Evolutionary conservation across 2,797 vertebrate species (phyloP).

Genomic region (Galago senegalensis): DNA sequence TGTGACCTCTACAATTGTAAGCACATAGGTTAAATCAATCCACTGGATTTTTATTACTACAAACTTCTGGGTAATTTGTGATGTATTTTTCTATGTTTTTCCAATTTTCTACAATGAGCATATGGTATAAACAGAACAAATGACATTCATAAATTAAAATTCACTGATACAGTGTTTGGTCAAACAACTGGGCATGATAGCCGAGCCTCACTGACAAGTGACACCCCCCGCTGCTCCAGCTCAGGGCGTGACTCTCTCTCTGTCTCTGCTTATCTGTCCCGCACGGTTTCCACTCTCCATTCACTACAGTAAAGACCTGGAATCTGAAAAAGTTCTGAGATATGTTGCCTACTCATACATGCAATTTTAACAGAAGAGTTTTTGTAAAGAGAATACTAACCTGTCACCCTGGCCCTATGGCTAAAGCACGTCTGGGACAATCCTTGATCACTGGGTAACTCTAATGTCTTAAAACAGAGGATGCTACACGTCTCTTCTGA

Average conservation of each 20-base stretch:
- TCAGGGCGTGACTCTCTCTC: not conserved
- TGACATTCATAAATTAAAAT: not conserved
- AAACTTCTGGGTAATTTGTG: not conserved
- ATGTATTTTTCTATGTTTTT: not conserved
- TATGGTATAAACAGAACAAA: not conserved
- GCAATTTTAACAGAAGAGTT: not conserved
- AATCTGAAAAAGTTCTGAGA: not conserved
- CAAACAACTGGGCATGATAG: too few species aligned
- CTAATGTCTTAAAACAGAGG: not conserved
- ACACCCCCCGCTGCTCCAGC: not conserved
- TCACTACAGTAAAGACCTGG: not conserved
- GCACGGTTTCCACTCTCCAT: not conserved
- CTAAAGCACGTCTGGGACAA: too few species aligned
- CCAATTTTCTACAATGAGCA: not conserved
- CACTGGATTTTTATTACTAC: not conserved
- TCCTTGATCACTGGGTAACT: too few species aligned
- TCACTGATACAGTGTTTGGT: not conserved
- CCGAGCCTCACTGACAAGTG: not conserved
- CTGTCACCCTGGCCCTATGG: not conserved
- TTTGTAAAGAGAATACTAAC: not conserved
- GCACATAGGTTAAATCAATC: not conserved
- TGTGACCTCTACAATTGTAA: not conserved
- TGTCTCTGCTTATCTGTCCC: not conserved
- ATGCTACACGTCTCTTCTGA: not conserved
- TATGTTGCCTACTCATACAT: not conserved